Conservation (phyloP, 2,797 vertebrate species). For the Tragopan temminckii region DNA sequence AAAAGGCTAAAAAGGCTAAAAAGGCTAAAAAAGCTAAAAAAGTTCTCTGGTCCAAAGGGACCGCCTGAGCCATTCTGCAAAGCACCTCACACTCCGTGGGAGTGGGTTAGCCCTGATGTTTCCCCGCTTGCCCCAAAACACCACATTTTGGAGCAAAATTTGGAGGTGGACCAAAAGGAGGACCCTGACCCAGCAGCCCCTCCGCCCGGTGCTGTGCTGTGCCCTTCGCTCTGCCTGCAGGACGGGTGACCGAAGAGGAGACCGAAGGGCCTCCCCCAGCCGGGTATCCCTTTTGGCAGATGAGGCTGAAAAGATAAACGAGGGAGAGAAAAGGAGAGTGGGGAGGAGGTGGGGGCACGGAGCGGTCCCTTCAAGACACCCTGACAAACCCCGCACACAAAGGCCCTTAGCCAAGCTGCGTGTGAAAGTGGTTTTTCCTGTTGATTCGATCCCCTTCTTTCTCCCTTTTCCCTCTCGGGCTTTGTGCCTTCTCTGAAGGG, state of each 20-base stretch:
- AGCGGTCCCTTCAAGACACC: background rate
- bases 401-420: constrained; percentile 55
- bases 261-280: background rate
- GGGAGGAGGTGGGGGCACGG: background rate
- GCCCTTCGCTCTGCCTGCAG: background rate
- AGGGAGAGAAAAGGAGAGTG: background rate
- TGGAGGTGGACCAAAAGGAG: background rate
- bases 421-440: constrained; percentile 86
- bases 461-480: constrained; percentile 45
- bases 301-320: constrained; percentile 38
- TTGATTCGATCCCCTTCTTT: constrained; percentile 65
- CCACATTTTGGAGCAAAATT: background rate
- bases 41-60: background rate
- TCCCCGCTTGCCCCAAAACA: background rate
- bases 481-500: constrained; percentile 73
- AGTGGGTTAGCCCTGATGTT: background rate
- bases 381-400: constrained; percentile 23
- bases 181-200: fast-evolving
- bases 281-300: constrained; percentile 7
- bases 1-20: too few species aligned
- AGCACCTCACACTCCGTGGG: background rate
- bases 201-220: background rate
- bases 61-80: background rate
- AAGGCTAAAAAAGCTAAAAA: too few species aligned
- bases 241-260: background rate